Base-by-base conservation (phyloP, 1,140 invertebrate genomes). In the Papilio xuthus region DNA sequence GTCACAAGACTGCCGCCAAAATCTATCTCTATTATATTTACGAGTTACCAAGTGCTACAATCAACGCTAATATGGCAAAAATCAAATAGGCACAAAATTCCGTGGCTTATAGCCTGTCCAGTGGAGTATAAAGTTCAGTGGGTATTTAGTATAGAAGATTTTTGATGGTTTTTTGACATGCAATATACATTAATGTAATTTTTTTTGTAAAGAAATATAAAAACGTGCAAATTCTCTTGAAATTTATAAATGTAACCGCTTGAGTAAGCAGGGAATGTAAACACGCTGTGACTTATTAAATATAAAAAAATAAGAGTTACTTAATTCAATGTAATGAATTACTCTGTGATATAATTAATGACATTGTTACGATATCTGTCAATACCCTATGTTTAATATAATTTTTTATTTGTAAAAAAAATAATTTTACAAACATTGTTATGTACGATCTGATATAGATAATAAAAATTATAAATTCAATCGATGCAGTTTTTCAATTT, bases 311-410 rank as follows among this genome's bases (percentile, higher is more conserved):
- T 60, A 13, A 67, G 74, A 79, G 82, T 82, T 88, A 85, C 82
- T 86, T 87, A 87, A 87, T 83, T 76, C 74, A 84, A 81, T 80
- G 80, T 74, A 83, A 84, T 77, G 83, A 81, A 85, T 84, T 88
- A 82, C 82, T 80, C 85, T 90, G 88, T 91, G 88, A 90, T 91
- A 89, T 89, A 82, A 85, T 60, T 84, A 87, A 88, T 89, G 87
- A 89, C 88, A 88, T 85, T 79, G 81, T 88, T 83, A 84, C 82
- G 82, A 86, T 85, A 82, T 81, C 78, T 80, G 81, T 83, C 79
- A 82, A 81, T 76, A 78, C n/a, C 9, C 53, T 41, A 67, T 60
- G 26, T 76, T 28, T 76, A 77, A 77, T 83, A 83, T 77, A 32
- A 74, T 80, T 79, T 83, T 81, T 83, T 79, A 53, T 80, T 53